phyloP scores from a whole-genome alignment of 2,113 vertebrate genomes.

The Guaruba guarouba region DNA sequence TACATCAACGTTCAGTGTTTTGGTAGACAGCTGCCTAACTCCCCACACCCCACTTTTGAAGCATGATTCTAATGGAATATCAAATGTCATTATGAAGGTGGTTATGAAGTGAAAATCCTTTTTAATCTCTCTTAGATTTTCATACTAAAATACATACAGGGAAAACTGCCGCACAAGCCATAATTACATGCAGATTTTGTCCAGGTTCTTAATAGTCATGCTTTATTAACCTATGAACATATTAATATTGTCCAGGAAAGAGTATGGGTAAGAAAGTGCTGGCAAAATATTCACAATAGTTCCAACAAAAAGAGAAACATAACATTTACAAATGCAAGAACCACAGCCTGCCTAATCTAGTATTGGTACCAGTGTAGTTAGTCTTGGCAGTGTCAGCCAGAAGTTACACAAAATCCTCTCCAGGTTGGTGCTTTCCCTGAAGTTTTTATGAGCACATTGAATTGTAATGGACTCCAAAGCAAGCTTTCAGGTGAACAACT shows the following conservation, averaged over 20 bases:
- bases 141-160: background rate
- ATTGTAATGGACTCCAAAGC: background rate
- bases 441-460: background rate
- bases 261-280: background rate
- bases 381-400: background rate
- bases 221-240: background rate
- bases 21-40: background rate
- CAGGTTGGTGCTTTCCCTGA: background rate
- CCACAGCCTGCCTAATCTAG: background rate
- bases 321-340: background rate
- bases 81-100: background rate
- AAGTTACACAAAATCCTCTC: background rate
- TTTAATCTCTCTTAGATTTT: background rate
- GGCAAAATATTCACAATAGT: background rate
- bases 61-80: background rate
- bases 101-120: background rate
- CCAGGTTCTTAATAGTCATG: background rate
- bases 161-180: background rate
- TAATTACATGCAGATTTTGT: conserved; percentile 14
- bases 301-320: background rate
- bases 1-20: background rate
- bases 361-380: background rate
- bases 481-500: background rate
- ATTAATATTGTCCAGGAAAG: background rate
- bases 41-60: background rate